phyloP scores from a whole-genome alignment of 2,113 vertebrate species.

The Micromys minutus region DNA sequence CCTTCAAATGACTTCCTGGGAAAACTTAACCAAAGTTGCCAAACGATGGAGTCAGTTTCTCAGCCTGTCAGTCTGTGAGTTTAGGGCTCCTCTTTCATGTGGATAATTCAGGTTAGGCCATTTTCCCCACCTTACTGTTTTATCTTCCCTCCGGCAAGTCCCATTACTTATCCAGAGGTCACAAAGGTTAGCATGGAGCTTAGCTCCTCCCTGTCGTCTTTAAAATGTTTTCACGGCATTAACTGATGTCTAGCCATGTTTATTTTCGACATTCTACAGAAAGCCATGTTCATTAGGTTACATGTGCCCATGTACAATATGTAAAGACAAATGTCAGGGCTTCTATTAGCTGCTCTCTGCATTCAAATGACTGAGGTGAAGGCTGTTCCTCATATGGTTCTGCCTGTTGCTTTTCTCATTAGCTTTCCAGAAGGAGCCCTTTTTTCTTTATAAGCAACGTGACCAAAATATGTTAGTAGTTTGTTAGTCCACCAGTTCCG shows the following conservation, averaged over 20 bases:
- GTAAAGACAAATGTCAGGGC: background rate
- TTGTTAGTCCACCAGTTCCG: no score
- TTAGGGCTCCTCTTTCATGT: background rate
- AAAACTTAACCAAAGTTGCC: no score
- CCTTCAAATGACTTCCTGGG: background rate
- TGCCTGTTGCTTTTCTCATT: background rate
- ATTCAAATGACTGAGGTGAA: background rate
- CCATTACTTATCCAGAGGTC: no score
- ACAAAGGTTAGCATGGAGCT: no score
- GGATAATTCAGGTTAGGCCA: no score
- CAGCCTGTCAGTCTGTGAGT: background rate
- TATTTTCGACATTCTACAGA: background rate
- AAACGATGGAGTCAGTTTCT: no score
- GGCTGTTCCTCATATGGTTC: background rate
- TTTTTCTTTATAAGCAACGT: background rate
- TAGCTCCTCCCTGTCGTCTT: background rate
- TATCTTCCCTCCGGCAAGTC: rapidly evolving
- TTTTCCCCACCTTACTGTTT: background rate
- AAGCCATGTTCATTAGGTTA: background rate
- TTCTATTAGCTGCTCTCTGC: background rate
- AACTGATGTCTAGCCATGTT: background rate
- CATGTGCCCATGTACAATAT: background rate
- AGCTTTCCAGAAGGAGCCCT: background rate
- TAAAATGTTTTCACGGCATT: background rate
- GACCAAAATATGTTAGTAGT: background rate